Conservation (phyloP, 2,797 vertebrate genomes). For the Lindbergichthys nudifrons region DNA sequence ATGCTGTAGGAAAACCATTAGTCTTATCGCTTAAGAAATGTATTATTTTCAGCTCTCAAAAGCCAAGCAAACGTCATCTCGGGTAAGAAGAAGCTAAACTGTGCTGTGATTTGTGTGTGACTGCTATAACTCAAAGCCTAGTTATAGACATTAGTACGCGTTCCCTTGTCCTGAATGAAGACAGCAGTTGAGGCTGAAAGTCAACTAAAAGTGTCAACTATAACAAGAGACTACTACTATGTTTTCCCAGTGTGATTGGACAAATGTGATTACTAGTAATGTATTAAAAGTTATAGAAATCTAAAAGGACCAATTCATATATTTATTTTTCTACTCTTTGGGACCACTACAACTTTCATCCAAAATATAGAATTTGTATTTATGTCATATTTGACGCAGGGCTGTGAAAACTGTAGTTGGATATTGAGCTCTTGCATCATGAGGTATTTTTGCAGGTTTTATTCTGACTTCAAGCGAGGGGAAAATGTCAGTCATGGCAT, state of each 20-base stretch:
- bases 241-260: background rate
- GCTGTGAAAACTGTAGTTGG: background rate
- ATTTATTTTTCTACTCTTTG: no score
- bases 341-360: no score
- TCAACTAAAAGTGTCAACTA: background rate
- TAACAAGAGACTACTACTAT: background rate
- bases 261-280: background rate
- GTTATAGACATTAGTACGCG: background rate
- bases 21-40: background rate
- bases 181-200: conserved; percentile 8
- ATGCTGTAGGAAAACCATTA: background rate
- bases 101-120: no score
- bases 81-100: no score
- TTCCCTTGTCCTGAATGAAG: conserved; percentile 32
- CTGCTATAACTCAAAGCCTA: background rate
- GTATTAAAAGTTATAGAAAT: no score
- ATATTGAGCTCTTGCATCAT: background rate
- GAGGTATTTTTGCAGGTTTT: background rate
- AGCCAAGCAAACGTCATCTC: background rate
- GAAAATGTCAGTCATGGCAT: background rate
- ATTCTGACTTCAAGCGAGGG: background rate
- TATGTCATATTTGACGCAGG: rapidly evolving
- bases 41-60: background rate
- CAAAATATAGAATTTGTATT: background rate
- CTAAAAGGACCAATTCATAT: no score